phyloP scores from a whole-genome alignment of 2,888 invertebrate genomes.

The Tipula confusa region DNA sequence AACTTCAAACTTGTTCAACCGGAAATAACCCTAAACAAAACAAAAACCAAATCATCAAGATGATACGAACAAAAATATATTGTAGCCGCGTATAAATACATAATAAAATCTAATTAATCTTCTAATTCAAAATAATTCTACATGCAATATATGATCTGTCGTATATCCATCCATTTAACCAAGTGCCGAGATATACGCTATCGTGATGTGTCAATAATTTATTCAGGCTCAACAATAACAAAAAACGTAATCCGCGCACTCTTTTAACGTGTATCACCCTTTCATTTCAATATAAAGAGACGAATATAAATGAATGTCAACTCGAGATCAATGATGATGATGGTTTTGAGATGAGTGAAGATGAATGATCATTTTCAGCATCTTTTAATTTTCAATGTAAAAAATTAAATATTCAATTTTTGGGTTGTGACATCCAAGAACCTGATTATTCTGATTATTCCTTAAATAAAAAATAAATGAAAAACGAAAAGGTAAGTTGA shows the following conservation, averaged over 20 bases:
- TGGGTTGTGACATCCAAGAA: neutral
- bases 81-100: neutral
- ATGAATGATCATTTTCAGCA: constrained; percentile 25
- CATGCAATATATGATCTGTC: neutral
- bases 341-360: constrained; percentile 12
- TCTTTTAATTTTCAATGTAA: neutral
- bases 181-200: neutral
- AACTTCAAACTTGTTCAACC: neutral
- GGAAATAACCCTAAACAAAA: neutral
- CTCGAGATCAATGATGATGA: constrained; percentile 4
- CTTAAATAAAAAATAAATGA: too few species aligned
- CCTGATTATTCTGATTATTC: neutral
- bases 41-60: neutral
- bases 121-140: constrained; percentile 3
- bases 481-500: neutral
- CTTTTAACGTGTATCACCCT: neutral
- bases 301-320: neutral
- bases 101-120: neutral
- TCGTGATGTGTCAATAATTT: neutral
- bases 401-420: constrained; percentile 3
- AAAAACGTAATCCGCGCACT: neutral
- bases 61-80: neutral
- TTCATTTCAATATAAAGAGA: neutral
- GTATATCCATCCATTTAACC: neutral
- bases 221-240: neutral